A percentile compares a stretch with the other conserved stretches of the same genome.
These are phyloP conservation scores for Pedionomus torquatus DNA, from an alignment of 2,113 vertebrate genomes.

Conservation along the genomic window DNA sequence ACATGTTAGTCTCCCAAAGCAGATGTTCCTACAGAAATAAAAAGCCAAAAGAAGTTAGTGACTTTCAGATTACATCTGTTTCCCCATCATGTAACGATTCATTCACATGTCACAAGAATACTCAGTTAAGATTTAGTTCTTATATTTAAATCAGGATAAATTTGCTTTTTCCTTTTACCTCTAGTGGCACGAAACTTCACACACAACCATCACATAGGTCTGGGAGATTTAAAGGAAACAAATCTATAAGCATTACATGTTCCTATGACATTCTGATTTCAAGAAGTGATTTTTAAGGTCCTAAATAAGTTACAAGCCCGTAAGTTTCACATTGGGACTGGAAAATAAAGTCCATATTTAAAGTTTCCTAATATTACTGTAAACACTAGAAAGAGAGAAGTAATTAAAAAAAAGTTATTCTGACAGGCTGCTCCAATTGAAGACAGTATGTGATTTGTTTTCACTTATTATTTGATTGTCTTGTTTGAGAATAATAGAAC, in stretches of 20 bases:
- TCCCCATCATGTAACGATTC: background rate
- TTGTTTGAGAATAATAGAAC: background rate
- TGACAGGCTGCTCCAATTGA: background rate
- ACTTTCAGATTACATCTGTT: background rate
- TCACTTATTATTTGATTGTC: background rate
- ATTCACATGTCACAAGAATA: background rate
- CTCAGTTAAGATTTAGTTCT: background rate
- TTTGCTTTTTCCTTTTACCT: background rate
- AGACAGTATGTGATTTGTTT: background rate
- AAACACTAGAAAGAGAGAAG: background rate
- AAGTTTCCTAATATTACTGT: background rate
- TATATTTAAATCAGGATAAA: background rate
- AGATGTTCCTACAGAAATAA: slow-evolving; percentile 83
- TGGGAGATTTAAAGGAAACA: background rate
- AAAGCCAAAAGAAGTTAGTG: slow-evolving; percentile 6
- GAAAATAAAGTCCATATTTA: background rate
- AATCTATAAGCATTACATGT: background rate
- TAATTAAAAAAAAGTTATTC: background rate
- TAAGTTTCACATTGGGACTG: background rate
- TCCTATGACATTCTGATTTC: background rate
- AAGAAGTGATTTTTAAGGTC: background rate
- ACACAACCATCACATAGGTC: background rate
- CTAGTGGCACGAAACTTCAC: background rate
- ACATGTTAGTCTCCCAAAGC: slow-evolving; percentile 89
- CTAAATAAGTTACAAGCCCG: background rate